Conservation (phyloP, 2,797 vertebrate species). For the Orientallactaga sibirica region DNA sequence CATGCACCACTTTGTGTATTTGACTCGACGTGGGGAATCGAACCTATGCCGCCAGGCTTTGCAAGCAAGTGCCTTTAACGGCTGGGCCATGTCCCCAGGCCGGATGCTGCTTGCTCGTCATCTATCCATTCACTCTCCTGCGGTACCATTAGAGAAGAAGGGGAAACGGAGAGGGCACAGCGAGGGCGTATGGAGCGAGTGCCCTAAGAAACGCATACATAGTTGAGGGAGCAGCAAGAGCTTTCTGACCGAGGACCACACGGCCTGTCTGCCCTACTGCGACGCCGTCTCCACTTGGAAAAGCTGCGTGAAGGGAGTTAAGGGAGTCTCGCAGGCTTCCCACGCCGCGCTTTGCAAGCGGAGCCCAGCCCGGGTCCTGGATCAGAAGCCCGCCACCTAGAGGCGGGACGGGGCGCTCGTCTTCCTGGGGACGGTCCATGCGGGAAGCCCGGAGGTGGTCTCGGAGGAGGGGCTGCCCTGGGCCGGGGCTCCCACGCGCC, state of each 20-base stretch:
- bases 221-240: not conserved
- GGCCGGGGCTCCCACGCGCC: no score
- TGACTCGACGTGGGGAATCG: no score
- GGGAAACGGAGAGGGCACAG: not conserved
- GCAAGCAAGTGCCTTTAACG: no score
- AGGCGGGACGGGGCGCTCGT: not conserved
- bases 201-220: not conserved
- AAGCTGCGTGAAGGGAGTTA: not conserved
- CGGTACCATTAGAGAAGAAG: not conserved
- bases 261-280: not conserved
- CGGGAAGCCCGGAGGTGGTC: not conserved
- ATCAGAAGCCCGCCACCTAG: conserved; percentile 56
- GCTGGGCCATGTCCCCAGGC: no score
- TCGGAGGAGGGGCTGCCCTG: no score
- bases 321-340: not conserved
- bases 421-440: fast-evolving
- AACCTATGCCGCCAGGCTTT: no score
- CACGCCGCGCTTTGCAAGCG: not conserved
- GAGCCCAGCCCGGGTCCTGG: not conserved
- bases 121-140: not conserved
- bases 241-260: not conserved
- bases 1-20: no score
- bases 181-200: not conserved
- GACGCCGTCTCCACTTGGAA: not conserved
- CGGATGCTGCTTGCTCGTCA: not conserved